Conservation (phyloP, 1,140 invertebrate genomes). For the Charaxes varanes region DNA sequence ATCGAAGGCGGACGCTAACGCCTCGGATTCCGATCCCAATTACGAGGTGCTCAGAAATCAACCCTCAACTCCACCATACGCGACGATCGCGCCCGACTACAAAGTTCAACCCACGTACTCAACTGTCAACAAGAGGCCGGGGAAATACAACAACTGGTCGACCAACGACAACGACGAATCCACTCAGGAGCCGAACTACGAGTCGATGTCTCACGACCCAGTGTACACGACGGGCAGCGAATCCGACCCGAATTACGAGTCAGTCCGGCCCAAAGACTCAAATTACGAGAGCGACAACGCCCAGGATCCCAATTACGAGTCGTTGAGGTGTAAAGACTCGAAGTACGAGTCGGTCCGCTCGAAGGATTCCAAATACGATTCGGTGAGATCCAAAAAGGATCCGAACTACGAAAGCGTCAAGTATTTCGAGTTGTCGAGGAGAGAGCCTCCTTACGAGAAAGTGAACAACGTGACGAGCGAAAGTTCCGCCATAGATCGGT, state of each 20-base stretch:
- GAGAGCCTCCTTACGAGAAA: conserved; percentile 73
- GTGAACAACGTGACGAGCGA: conserved; percentile 53
- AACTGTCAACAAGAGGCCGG: conserved; percentile 71
- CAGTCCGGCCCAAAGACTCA: conserved; percentile 74
- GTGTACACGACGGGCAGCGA: conserved; percentile 81
- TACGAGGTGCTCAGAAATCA: conserved; percentile 80
- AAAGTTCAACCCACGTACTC: conserved; percentile 72
- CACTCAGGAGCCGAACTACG: conserved; percentile 76
- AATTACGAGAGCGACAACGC: conserved; percentile 59
- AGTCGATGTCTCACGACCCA: conserved; percentile 80
- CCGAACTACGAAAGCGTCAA: conserved; percentile 75
- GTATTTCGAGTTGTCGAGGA: conserved; percentile 69
- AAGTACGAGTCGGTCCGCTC: conserved; percentile 81
- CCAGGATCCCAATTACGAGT: conserved; percentile 62
- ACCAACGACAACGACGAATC: conserved; percentile 60
- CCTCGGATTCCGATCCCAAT: conserved; percentile 80
- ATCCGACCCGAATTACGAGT: conserved; percentile 83
- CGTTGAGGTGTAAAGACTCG: conserved; percentile 73
- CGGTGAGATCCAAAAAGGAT: conserved; percentile 65
- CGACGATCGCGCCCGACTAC: conserved; percentile 61
- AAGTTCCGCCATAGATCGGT: conserved; percentile 45
- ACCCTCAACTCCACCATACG: conserved; percentile 65
- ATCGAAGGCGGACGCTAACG: conserved; percentile 67
- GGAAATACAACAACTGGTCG: conserved; percentile 54
- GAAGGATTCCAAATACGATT: conserved; percentile 67